Evolutionary conservation across 2,113 vertebrate species (phyloP), one percentile per base, ranked within the genome.

Genomic region (Psilopsiagon aurifrons): DNA sequence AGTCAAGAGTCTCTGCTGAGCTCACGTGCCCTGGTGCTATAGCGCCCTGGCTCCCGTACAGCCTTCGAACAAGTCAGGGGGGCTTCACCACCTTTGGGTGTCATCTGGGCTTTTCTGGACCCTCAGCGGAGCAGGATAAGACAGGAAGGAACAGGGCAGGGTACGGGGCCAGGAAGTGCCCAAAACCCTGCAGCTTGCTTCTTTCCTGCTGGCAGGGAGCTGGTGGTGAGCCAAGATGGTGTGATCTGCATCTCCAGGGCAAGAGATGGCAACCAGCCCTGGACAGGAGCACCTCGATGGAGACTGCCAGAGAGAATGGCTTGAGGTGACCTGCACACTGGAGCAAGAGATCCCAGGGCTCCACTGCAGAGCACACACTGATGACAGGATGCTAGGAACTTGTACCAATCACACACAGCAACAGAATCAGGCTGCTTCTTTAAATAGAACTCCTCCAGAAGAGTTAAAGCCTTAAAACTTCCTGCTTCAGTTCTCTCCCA

Each of bases 381-480:
- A 23, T 2, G 6, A 39, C 27, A 57, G 89, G 57, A 57, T 88
- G 37, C 66, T 2, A 55, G 5, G 24, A 85, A 59, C n/a, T 64
- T 28, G 44, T 57, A 31, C 41, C 90, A 80, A 27, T 52, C 13
- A 6, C 35, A 51, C 12, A 15, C 28, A 71, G 73, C 57, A 68
- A 52, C 41, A 64, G 64, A 69, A 91, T 67, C 57, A 70, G 82
- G 55, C 29, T 80, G 66, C 23, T 84, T 79, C 91, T 83, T 73
- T 73, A 90, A 83, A 90, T 49, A 90, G 88, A 88, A 88, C 52
- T 92, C 28, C 59, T 77, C 76, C 51, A 67, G 60, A 91, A 67
- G 57, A 94, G 74, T 91, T 52, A 43, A 74, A 89, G 75, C 73
- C 86, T 94, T 64, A 80, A 70, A 88, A 66, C 82, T 43, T 51